A percentile compares a stretch with the other conserved stretches of the same genome.
phyloP scores from a whole-genome alignment of 1,140 invertebrate species.

The Babylonia areolata region DNA sequence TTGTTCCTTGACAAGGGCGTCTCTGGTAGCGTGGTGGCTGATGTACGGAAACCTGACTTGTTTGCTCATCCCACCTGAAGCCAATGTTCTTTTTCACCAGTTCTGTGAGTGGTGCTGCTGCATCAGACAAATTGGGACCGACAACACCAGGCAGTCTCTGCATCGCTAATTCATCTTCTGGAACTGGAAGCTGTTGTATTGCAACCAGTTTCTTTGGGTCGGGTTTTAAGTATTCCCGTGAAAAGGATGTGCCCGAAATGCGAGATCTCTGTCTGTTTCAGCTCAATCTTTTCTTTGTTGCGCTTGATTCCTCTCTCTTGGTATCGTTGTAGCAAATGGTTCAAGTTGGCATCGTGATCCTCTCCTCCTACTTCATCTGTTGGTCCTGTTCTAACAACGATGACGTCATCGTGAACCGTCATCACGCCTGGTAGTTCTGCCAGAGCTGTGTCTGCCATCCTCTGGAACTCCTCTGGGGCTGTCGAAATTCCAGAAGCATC shows the following conservation, averaged over 20 bases:
- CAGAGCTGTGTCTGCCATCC: background rate
- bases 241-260: conserved; percentile 46
- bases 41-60: no score
- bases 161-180: conserved; percentile 39
- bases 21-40: no score
- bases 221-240: conserved; percentile 34
- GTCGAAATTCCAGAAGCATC: conserved; percentile 66
- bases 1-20: no score
- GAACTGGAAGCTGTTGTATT: conserved; percentile 34
- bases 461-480: conserved; percentile 27
- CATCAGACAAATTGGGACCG: conserved; percentile 71
- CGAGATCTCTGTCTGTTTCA: conserved; percentile 31
- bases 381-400: conserved; percentile 58
- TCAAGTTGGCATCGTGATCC: conserved; percentile 48
- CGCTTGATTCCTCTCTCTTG: conserved; percentile 39
- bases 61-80: conserved; percentile 38
- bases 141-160: conserved; percentile 66
- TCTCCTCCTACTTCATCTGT: background rate
- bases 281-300: conserved; percentile 42
- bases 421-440: conserved; percentile 6
- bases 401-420: conserved; percentile 56
- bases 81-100: conserved; percentile 40
- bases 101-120: conserved; percentile 50
- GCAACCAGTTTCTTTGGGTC: conserved; percentile 45
- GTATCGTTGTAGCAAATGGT: conserved; percentile 38